Base-by-base conservation (phyloP, 2,113 vertebrate species). In the Lamprologus tigripictilis region DNA sequence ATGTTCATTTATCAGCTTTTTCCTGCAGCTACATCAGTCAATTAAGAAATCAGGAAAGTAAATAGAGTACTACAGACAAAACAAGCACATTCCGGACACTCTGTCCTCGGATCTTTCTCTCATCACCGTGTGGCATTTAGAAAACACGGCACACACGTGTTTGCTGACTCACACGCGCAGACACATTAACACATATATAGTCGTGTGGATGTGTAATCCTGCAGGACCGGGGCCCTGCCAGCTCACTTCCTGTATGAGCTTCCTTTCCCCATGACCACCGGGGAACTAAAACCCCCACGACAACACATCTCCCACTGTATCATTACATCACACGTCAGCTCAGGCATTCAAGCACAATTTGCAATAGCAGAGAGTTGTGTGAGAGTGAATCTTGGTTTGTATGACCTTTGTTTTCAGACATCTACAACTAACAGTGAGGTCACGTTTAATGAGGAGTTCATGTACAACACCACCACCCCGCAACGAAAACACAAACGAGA, bases 231-330 rank as follows among this genome's bases (percentile, higher is more conserved):
- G 79, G 79, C 51, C 80, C 84, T 85, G 89, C 63, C 82, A 89
- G 81, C 81, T 90, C 79, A 90, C 88, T 94, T 95, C 93, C 89
- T 94, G 80, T 85, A 10, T 13, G 49, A 19, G 90, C 78, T 93
- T 94, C 86, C 91, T 91, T 90, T 92, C 90, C 86, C 82, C 90
- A 90, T n/a, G 58, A 86, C 90, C 83, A 89, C 83, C 26, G 10
- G 84, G 81, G 85, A 91, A 78, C 80, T 37, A 71, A 87, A 83
- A 40, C 71, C 82, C 66, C 57, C 71, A 68, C 4, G 45, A 45
- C 85, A 78, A 47, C 80, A 31, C 68, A 16, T 26, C 51, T 84
- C 82, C 81, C 85, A 81, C 66, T 58, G 28, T 57, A 89, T 87
- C 35, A 84, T 92, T 84, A 80, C 84, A 57, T 92, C 86, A 79